phyloP scores from a whole-genome alignment of 2,113 vertebrate species.

The Octodon degus region DNA sequence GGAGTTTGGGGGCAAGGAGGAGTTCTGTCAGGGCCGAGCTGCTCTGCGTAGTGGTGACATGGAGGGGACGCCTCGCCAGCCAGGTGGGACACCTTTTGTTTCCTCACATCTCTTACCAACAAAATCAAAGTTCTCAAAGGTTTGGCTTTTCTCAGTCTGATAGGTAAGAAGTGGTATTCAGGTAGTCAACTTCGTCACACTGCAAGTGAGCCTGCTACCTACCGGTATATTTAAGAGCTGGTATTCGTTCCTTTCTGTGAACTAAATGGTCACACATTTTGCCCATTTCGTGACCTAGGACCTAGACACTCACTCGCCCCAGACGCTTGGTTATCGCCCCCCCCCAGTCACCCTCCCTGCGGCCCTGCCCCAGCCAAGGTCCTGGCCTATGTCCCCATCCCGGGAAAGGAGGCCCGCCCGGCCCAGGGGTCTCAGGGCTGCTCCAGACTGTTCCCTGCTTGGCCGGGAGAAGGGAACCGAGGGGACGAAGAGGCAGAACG shows the following conservation, averaged over 20 bases:
- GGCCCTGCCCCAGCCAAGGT: background rate
- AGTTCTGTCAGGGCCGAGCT: background rate
- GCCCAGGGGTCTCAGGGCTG: background rate
- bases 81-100: background rate
- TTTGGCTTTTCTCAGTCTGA: background rate
- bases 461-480: background rate
- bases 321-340: background rate
- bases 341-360: background rate
- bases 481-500: background rate
- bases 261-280: background rate
- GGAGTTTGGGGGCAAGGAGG: background rate
- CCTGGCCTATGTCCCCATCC: background rate
- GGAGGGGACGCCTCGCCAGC: background rate
- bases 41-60: background rate
- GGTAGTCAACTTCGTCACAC: background rate
- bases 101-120: background rate
- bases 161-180: background rate
- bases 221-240: background rate
- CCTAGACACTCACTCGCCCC: background rate
- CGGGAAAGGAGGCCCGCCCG: background rate
- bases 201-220: background rate
- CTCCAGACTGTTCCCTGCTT: background rate
- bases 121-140: background rate
- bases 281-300: background rate
- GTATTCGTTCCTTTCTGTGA: conserved; percentile 44